Percentiles rank a stretch among this genome's conserved stretches.
Evolutionary conservation across 2,888 invertebrate genomes (phyloP).

Genomic region (Athalia cordata): DNA sequence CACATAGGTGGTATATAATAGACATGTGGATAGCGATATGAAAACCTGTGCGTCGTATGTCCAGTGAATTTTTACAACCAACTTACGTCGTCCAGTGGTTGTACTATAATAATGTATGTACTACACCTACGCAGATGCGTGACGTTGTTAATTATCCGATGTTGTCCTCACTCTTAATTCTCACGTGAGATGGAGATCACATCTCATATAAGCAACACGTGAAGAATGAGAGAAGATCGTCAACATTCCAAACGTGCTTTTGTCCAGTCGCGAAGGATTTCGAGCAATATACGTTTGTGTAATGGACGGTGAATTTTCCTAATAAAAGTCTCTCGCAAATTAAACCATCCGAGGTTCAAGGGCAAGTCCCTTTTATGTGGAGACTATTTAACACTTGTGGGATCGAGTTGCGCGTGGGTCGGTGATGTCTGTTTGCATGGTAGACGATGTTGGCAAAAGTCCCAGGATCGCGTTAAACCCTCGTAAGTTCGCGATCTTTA

Average conservation of each 20-base stretch:
- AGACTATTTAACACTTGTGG: background rate
- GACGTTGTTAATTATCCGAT: conserved; percentile 20
- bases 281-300: background rate
- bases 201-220: background rate
- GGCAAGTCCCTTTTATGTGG: background rate
- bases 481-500: conserved; percentile 35
- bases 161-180: background rate
- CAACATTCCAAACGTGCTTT: background rate
- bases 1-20: no score
- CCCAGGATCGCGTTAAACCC: conserved; percentile 14
- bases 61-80: conserved; percentile 20
- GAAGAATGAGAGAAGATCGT: conserved; percentile 13
- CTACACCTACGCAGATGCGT: conserved; percentile 19
- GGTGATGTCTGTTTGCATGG: conserved; percentile 27
- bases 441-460: conserved; percentile 25
- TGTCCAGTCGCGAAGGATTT: conserved; percentile 5
- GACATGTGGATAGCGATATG: no score
- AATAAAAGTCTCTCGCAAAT: background rate
- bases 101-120: background rate
- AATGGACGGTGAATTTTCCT: background rate
- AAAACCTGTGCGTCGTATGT: background rate
- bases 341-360: conserved; percentile 4
- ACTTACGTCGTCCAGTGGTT: conserved; percentile 11
- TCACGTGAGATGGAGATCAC: background rate
- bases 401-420: conserved; percentile 1